Conservation (phyloP, 2,888 invertebrate species). For the Atethmia centrago region DNA sequence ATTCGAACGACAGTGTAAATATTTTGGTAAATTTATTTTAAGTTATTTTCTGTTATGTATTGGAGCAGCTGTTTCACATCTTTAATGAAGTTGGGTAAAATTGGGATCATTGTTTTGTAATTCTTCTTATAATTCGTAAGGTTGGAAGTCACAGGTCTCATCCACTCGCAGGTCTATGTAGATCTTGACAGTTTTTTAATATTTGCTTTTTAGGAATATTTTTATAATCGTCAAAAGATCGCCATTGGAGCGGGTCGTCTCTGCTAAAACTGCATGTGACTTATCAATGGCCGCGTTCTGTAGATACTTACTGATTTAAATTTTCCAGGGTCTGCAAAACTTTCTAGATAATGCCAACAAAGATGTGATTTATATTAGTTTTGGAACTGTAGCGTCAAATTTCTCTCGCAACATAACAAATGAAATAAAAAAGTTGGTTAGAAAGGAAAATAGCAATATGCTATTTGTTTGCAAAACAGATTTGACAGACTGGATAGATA, state of each 20-base stretch:
- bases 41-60: too few relatives aligned
- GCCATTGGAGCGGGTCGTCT: background rate
- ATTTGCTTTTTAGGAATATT: too few relatives aligned
- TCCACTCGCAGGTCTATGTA: too few relatives aligned
- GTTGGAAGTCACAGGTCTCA: too few relatives aligned
- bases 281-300: background rate
- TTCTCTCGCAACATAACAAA: slow-evolving; percentile 90
- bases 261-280: background rate
- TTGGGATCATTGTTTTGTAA: too few relatives aligned
- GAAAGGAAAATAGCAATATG: slow-evolving; percentile 80
- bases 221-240: too few relatives aligned
- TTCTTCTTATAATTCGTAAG: too few relatives aligned
- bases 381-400: slow-evolving; percentile 93
- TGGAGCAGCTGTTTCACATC: too few relatives aligned
- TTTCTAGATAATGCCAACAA: slow-evolving; percentile 91
- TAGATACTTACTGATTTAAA: background rate
- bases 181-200: too few relatives aligned
- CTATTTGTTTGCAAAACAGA: slow-evolving; percentile 94
- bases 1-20: too few relatives aligned
- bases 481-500: slow-evolving; percentile 90
- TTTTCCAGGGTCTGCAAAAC: slow-evolving; percentile 58
- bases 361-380: slow-evolving; percentile 93
- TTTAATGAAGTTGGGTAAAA: too few relatives aligned
- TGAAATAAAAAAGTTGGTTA: slow-evolving; percentile 84
- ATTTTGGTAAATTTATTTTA: too few relatives aligned